Percentiles rank a stretch among this genome's conserved stretches.
These are phyloP conservation scores for Esox masquinongy DNA, from an alignment of 2,797 vertebrate species.

Conservation along the genomic window DNA sequence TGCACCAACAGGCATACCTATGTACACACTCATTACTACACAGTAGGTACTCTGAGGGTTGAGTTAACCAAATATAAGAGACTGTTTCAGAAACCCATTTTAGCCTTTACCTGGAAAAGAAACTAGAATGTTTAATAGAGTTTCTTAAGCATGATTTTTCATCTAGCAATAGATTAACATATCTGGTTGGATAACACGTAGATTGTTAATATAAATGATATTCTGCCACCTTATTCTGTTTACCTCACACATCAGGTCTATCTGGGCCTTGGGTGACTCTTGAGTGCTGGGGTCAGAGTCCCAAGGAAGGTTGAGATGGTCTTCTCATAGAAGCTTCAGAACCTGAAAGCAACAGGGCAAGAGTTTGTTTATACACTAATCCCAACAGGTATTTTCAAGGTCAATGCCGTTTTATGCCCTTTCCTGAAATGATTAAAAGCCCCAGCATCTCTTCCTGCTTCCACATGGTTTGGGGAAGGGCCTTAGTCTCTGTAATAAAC, in stretches of 20 bases:
- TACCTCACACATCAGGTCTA: conserved; percentile 81
- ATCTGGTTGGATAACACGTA: background rate
- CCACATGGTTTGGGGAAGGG: background rate
- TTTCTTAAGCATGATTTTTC: background rate
- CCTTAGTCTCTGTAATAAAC: background rate
- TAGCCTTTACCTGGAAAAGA: background rate
- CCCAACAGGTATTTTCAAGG: background rate
- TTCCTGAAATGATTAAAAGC: background rate
- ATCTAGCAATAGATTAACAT: background rate
- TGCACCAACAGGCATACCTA: background rate
- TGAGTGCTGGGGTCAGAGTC: conserved; percentile 25
- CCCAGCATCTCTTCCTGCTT: background rate
- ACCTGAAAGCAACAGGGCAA: conserved; percentile 55
- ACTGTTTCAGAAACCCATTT: background rate
- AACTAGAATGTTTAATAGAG: background rate
- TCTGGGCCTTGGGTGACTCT: conserved; percentile 53
- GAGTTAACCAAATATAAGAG: background rate
- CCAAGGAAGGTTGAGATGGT: conserved; percentile 67
- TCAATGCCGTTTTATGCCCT: background rate
- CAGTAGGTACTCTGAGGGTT: background rate
- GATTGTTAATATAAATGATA: background rate
- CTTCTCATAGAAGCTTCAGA: conserved; percentile 63
- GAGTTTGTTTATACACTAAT: background rate
- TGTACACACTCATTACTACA: background rate
- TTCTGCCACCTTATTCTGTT: background rate